Evolutionary conservation across 2,113 vertebrate species (phyloP).

Genomic region (Mesoclemmys tuberculata): DNA sequence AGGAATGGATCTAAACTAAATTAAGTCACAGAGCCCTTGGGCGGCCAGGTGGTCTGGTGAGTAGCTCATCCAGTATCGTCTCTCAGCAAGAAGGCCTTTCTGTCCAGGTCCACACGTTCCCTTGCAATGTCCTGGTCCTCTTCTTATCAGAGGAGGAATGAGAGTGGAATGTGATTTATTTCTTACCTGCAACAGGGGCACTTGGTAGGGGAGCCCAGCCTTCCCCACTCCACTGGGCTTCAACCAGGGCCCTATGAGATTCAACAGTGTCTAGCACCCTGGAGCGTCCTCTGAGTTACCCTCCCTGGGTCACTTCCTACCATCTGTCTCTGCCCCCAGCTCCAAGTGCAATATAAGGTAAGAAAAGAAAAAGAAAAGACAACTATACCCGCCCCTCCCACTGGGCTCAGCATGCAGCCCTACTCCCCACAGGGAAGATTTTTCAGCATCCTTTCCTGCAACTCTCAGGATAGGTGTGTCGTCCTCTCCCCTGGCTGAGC

Average conservation of each 20-base stretch:
- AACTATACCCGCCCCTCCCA: neutral
- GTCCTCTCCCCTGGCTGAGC: neutral
- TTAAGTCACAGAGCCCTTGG: neutral
- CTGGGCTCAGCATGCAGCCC: neutral
- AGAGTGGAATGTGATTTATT: neutral
- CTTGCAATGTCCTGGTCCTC: neutral
- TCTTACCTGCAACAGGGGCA: neutral
- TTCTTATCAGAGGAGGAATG: neutral
- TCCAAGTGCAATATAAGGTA: neutral
- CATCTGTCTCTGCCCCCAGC: neutral
- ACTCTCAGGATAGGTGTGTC: neutral
- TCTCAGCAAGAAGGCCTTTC: neutral
- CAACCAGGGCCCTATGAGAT: neutral
- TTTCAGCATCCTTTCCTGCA: neutral
- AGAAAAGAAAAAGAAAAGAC: neutral
- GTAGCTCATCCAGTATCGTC: neutral
- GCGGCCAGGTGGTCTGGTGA: neutral
- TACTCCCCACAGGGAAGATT: neutral
- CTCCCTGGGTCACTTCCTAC: neutral
- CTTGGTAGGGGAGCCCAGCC: neutral
- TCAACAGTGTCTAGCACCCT: neutral
- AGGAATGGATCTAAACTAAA: neutral
- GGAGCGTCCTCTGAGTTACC: neutral
- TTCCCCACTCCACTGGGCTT: neutral
- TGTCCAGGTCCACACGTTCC: neutral